phyloP scores from a whole-genome alignment of 2,113 vertebrate species.

The Tapirus terrestris region DNA sequence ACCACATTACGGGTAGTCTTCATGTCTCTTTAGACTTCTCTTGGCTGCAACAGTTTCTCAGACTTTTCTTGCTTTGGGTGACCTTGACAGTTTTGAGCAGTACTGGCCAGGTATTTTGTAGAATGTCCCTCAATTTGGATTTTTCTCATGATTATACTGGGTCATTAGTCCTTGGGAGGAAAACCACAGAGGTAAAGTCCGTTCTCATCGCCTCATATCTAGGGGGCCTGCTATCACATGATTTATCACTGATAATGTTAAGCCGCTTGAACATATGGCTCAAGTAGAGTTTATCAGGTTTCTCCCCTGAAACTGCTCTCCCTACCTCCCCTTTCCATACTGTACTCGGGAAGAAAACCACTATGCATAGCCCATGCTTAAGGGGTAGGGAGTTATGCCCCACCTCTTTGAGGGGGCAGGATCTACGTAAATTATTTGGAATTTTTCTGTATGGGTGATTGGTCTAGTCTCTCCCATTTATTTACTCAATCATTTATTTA shows the following conservation, averaged over 20 bases:
- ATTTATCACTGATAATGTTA: neutral
- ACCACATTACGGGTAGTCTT: neutral
- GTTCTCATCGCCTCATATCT: neutral
- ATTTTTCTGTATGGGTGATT: neutral
- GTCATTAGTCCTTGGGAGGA: neutral
- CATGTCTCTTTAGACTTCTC: neutral
- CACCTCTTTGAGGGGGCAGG: neutral
- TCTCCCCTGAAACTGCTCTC: neutral
- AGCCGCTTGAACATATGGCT: neutral
- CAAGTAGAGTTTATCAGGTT: neutral
- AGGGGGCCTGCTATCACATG: neutral
- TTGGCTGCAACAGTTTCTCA: neutral
- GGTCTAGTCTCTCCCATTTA: neutral
- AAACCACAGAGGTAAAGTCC: neutral
- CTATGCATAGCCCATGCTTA: neutral
- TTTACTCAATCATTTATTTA: constrained; percentile 7
- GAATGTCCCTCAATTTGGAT: neutral
- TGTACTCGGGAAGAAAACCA: neutral
- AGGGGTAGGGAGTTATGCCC: neutral
- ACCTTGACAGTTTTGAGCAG: neutral
- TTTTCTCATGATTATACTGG: neutral
- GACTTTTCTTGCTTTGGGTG: neutral
- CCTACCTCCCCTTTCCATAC: neutral
- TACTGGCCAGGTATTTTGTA: neutral
- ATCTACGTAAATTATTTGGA: neutral